A percentile compares a stretch with the other conserved stretches of the same genome.
These are phyloP conservation scores for Globia sparganii DNA, from an alignment of 2,888 invertebrate species.

Conservation along the genomic window DNA sequence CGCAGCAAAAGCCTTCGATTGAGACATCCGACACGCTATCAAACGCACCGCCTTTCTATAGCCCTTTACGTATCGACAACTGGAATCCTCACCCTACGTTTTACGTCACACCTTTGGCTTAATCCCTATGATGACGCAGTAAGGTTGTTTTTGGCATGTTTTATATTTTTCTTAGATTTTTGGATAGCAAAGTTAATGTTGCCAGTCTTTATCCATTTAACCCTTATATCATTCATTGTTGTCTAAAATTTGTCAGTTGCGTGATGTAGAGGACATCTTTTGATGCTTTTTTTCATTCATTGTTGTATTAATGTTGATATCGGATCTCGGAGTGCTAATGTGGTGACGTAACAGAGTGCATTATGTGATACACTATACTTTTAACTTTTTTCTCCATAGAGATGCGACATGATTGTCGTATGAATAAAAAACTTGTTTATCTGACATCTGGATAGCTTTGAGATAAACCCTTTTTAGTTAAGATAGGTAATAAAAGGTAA, in stretches of 20 bases:
- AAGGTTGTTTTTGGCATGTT: slow-evolving; percentile 63
- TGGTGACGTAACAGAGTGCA: slow-evolving; percentile 70
- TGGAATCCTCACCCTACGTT: slow-evolving; percentile 65
- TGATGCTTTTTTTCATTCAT: slow-evolving; percentile 70
- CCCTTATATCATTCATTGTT: slow-evolving; percentile 88
- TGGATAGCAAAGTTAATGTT: slow-evolving; percentile 53
- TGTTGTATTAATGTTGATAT: slow-evolving; percentile 83
- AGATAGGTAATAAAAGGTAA: slow-evolving; percentile 55
- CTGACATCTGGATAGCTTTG: slow-evolving; percentile 59
- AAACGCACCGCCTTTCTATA: slow-evolving; percentile 87
- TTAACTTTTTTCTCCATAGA: slow-evolving; percentile 54
- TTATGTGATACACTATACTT: slow-evolving; percentile 71
- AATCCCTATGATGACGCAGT: slow-evolving; percentile 45
- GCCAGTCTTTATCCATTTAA: slow-evolving; percentile 84
- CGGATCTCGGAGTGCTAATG: slow-evolving; percentile 79
- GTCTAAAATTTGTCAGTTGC: slow-evolving; percentile 89
- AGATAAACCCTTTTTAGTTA: slow-evolving; percentile 66
- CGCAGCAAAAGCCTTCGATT: slow-evolving; percentile 86
- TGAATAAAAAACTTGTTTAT: slow-evolving; percentile 65
- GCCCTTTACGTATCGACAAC: slow-evolving; percentile 81
- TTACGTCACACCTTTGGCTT: slow-evolving; percentile 43
- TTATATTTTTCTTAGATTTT: slow-evolving; percentile 46
- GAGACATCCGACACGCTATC: slow-evolving; percentile 88
- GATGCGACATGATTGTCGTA: slow-evolving; percentile 57
- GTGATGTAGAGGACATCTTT: slow-evolving; percentile 81